Base-by-base conservation (phyloP, 2,797 vertebrate species). In the Coreius guichenoti region DNA sequence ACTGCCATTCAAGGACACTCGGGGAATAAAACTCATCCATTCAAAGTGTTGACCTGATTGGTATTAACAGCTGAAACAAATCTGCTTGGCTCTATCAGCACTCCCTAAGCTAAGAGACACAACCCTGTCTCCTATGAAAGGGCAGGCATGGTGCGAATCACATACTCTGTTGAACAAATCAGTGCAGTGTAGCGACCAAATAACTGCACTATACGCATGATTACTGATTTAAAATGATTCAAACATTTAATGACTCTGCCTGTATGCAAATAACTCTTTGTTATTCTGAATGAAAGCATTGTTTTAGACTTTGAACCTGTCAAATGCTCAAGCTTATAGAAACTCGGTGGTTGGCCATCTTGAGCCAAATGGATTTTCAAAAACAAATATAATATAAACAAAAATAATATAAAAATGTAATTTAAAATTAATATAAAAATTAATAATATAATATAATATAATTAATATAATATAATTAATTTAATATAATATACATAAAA, bases 21-120 rank as follows among this genome's bases (percentile, higher is more conserved):
- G 9, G 88, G 87, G 88, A 90, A 90, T 89, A 88, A 89, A 91
- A 88, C 86, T 86, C 87, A 90, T 91, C 89, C 87, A 86, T 85
- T 89, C 87, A 82, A 87, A 88, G 88, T 81, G 85, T 87, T 89
- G 87, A 89, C 88, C 90, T 86, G 88, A 86, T 88, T 90, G 88
- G 81, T 86, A 89, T 91, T 91, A 89, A 91, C 86, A 88, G 88
- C 86, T 83, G 85, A 88, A 87, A 87, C 75, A 85, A 89, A 87
- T 85, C 82, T 89, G 82, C 33, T 80, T 45, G 26, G 51, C 83
- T 74, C 77, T 73, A 74, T 85, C 85, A 78, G 69, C 74, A 49
- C 69, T 86, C 75, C 78, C 77, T 26, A 51, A 82, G 87, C 81
- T 74, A 81, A 86, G 76, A 84, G 80, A 80, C 78, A 63, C 65